Conservation (phyloP, 2,888 invertebrate species). For the Lasioglossum calceatum region DNA sequence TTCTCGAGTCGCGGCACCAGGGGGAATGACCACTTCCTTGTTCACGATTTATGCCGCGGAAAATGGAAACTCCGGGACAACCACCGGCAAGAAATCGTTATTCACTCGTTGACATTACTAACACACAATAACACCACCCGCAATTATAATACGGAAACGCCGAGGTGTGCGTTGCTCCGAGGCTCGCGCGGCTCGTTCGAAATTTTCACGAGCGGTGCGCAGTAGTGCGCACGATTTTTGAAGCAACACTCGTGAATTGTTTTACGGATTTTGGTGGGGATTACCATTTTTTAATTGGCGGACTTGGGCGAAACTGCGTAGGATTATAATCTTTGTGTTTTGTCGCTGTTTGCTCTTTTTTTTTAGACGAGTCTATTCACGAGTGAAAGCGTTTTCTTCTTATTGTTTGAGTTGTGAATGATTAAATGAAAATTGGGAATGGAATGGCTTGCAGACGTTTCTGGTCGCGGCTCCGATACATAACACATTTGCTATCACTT, state of each 20-base stretch:
- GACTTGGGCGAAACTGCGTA: background rate
- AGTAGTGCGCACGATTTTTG: background rate
- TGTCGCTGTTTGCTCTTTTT: background rate
- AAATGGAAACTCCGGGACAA: conserved; percentile 3
- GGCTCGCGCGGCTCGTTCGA: background rate
- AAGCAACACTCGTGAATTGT: background rate
- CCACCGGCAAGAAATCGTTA: background rate
- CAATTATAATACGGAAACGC: background rate
- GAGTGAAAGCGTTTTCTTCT: background rate
- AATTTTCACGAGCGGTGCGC: background rate
- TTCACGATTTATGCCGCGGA: conserved; percentile 32
- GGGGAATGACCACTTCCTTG: conserved; percentile 52
- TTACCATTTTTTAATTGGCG: background rate
- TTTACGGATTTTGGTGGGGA: background rate
- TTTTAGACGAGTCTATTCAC: background rate
- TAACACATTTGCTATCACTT: background rate
- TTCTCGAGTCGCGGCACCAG: conserved; percentile 26
- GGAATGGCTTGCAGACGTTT: background rate
- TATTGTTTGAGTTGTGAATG: background rate
- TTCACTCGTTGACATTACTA: background rate
- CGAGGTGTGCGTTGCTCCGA: background rate
- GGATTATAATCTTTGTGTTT: background rate
- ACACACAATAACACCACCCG: background rate
- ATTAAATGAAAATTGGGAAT: background rate
- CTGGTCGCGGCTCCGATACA: background rate